Conservation (phyloP, 2,797 vertebrate genomes). For the Echiichthys vipera region DNA sequence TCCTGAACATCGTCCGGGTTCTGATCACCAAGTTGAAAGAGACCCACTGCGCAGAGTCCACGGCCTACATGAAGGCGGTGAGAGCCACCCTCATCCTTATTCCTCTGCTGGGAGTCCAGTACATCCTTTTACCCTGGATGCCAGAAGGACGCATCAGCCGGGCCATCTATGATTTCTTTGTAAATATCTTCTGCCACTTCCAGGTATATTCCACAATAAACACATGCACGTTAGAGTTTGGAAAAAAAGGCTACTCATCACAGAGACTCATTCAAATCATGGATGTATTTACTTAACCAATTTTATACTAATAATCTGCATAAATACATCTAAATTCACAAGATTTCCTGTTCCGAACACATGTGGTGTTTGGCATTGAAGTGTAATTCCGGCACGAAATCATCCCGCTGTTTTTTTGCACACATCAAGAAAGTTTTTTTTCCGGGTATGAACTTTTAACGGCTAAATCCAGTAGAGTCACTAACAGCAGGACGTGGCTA, state of each 20-base stretch:
- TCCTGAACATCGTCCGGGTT: conserved; percentile 87
- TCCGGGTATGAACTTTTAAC: too few species aligned
- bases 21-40: conserved; percentile 86
- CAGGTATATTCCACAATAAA: conserved; percentile 74
- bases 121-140: conserved; percentile 78
- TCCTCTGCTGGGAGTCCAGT: conserved; percentile 85
- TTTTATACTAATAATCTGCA: background rate
- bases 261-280: background rate
- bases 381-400: too few species aligned
- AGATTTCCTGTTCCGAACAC: background rate
- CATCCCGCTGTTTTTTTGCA: too few species aligned
- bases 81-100: conserved; percentile 87
- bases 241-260: background rate
- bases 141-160: conserved; percentile 67
- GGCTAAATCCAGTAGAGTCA: too few species aligned
- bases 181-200: conserved; percentile 79
- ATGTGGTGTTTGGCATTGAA: background rate
- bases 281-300: background rate
- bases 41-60: conserved; percentile 84
- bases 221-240: background rate
- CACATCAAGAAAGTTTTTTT: too few species aligned
- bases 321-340: background rate
- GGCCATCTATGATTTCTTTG: conserved; percentile 76
- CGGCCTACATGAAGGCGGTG: conserved; percentile 86
- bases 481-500: too few species aligned